phyloP scores from a whole-genome alignment of 2,888 invertebrate species.

The Cerceris rybyensis region DNA sequence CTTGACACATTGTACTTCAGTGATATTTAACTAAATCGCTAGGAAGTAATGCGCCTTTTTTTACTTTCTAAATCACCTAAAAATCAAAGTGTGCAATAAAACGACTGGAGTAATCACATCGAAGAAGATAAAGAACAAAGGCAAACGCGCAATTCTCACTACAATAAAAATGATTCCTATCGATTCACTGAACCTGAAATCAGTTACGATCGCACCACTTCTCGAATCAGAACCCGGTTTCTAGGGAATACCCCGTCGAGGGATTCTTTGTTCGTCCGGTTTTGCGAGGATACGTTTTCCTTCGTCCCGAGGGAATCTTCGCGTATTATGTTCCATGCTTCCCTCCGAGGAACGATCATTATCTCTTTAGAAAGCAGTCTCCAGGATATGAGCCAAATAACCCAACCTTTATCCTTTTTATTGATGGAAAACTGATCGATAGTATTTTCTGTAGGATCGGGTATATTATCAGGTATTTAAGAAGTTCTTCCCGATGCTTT shows the following conservation, averaged over 20 bases:
- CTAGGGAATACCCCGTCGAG: conserved; percentile 63
- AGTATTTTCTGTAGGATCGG: conserved; percentile 1
- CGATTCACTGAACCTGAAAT: conserved; percentile 18
- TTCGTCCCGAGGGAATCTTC: conserved; percentile 75
- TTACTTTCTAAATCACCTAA: not conserved
- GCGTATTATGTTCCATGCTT: conserved; percentile 74
- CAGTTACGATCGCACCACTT: conserved; percentile 34
- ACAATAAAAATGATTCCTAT: conserved; percentile 28
- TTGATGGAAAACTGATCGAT: conserved; percentile 43
- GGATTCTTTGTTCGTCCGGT: conserved; percentile 69
- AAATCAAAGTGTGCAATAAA: not conserved
- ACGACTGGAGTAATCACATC: too few relatives aligned
- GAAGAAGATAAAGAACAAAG: too few relatives aligned
- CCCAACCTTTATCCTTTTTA: conserved; percentile 50
- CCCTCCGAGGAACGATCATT: conserved; percentile 75
- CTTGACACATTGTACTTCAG: too few relatives aligned
- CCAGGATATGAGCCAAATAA: conserved; percentile 47
- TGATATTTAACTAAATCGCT: too few relatives aligned
- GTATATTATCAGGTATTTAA: not conserved
- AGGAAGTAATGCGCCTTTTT: too few relatives aligned
- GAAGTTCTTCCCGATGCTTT: not conserved
- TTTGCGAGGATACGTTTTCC: conserved; percentile 63
- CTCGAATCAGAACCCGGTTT: conserved; percentile 43
- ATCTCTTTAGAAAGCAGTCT: conserved; percentile 72
- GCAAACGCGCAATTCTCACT: too few relatives aligned